These are phyloP conservation scores for Mungos mungo DNA, from an alignment of 2,113 vertebrate species.

Conservation along the genomic window DNA sequence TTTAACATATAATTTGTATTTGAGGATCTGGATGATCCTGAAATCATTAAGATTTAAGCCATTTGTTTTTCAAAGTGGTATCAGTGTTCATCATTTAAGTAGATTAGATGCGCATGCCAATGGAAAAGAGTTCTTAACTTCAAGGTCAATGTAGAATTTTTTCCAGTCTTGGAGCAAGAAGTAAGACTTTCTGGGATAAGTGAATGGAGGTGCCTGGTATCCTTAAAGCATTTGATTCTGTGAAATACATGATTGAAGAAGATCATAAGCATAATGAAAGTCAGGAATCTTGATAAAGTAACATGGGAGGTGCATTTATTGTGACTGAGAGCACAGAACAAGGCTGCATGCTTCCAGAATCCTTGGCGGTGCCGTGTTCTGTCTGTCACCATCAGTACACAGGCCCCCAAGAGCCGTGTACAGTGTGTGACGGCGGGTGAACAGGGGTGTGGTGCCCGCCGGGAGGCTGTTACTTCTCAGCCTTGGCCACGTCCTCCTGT, in stretches of 20 bases:
- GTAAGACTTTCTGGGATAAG: neutral
- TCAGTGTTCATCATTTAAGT: neutral
- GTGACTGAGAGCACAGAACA: neutral
- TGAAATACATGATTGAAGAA: neutral
- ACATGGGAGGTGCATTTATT: neutral
- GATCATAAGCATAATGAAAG: neutral
- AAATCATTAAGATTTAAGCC: neutral
- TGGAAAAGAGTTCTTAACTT: neutral
- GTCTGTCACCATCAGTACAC: neutral
- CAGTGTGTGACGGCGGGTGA: accelerated
- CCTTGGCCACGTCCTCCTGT: neutral
- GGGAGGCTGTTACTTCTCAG: too few relatives aligned
- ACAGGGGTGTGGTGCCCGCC: neutral
- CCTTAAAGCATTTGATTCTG: neutral
- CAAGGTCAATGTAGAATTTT: neutral
- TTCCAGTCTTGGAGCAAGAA: neutral
- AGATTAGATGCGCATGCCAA: neutral
- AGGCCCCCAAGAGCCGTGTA: neutral
- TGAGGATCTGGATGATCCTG: neutral
- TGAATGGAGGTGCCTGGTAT: neutral
- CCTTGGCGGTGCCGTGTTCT: neutral
- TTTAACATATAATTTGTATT: neutral
- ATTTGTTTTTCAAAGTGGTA: neutral
- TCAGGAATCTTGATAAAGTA: neutral
- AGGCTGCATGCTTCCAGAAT: neutral